These are phyloP conservation scores for Palythoa heliodiscus DNA, from an alignment of 92 coral and sea anemone species.

Conservation along the genomic window DNA sequence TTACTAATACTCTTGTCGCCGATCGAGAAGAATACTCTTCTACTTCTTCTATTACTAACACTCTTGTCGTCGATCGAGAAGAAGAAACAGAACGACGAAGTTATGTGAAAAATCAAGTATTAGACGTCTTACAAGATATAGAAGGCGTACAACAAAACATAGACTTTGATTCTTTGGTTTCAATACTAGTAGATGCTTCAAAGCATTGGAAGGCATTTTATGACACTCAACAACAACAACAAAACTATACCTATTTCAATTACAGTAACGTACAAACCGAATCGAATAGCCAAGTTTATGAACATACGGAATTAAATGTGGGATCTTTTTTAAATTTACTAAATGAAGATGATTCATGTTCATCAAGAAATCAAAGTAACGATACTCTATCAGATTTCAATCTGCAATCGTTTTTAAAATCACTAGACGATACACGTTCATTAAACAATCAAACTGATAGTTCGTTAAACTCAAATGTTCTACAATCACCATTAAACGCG, in stretches of 20 bases:
- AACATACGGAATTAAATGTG: too few species aligned
- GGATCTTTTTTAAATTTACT: background rate
- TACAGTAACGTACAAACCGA: background rate
- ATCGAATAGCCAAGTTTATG: too few species aligned
- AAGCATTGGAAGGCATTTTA: background rate
- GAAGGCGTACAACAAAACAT: background rate
- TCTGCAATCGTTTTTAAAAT: background rate
- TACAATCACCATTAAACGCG: too few species aligned
- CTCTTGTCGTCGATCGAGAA: background rate
- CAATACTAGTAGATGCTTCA: background rate
- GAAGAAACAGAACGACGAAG: background rate
- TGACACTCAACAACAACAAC: background rate
- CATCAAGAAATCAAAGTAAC: background rate
- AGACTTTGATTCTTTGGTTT: background rate
- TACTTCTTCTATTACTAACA: too few species aligned
- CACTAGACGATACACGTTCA: too few species aligned
- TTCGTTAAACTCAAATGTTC: too few species aligned
- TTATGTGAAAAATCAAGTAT: too few species aligned
- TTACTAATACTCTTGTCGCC: too few species aligned
- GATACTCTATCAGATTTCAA: background rate
- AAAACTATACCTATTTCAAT: background rate
- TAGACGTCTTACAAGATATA: background rate
- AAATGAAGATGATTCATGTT: background rate
- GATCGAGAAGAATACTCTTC: background rate
- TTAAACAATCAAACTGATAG: too few species aligned